phyloP scores from a whole-genome alignment of 1,140 invertebrate genomes.

The Camponotus floridanus region DNA sequence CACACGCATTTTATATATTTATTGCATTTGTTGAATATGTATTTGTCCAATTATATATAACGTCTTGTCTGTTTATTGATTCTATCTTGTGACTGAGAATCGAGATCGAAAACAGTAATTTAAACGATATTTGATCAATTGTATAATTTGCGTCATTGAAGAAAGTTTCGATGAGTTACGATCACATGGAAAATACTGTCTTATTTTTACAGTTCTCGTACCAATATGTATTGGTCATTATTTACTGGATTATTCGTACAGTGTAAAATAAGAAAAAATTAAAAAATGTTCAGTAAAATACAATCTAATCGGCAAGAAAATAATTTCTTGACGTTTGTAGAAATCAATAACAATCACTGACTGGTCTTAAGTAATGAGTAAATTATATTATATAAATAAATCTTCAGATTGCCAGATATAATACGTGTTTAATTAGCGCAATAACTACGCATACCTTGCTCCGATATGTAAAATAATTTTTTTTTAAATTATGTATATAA shows the following conservation, averaged over 20 bases:
- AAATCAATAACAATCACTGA: neutral
- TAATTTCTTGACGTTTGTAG: neutral
- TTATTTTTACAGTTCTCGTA: neutral
- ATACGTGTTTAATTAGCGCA: neutral
- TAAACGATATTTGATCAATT: constrained; percentile 39
- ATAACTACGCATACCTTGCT: neutral
- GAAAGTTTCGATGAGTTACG: neutral
- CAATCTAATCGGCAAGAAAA: neutral
- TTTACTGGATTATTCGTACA: no score
- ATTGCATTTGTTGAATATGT: neutral
- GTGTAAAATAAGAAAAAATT: no score
- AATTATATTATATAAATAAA: neutral
- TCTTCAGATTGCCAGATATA: neutral
- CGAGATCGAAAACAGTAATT: neutral
- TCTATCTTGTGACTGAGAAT: neutral
- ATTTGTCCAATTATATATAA: neutral
- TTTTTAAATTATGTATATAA: neutral
- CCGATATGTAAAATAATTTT: neutral
- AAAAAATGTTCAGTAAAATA: neutral
- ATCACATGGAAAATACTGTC: neutral
- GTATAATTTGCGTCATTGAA: constrained; percentile 38
- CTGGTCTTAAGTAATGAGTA: neutral
- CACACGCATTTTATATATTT: no score
- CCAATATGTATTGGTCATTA: neutral
- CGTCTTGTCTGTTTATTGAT: neutral